phyloP scores from a whole-genome alignment of 1,140 invertebrate species.

The Pomphorhynchus laevis region DNA sequence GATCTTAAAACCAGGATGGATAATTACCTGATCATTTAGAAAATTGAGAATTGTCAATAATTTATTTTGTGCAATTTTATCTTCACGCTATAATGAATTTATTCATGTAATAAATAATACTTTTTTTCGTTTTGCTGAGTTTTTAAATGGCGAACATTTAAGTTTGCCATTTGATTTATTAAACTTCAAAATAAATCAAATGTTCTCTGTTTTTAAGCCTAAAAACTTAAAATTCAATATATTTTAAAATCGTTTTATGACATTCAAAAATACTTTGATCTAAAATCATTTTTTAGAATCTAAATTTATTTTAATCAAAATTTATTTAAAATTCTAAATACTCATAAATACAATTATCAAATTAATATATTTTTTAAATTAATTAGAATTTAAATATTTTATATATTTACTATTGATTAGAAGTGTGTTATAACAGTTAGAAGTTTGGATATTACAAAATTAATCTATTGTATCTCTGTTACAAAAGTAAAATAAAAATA shows the following conservation, averaged over 20 bases:
- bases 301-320: background rate
- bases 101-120: too few relatives aligned
- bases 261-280: background rate
- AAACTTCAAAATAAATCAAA: background rate
- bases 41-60: too few relatives aligned
- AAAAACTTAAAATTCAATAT: background rate
- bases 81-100: too few relatives aligned
- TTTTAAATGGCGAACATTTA: too few relatives aligned
- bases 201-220: background rate
- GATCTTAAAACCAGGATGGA: too few relatives aligned
- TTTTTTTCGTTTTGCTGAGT: too few relatives aligned
- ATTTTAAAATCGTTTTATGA: background rate
- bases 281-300: background rate
- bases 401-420: background rate
- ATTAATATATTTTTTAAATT: background rate
- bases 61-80: too few relatives aligned
- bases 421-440: too few relatives aligned
- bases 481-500: background rate
- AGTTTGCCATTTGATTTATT: too few relatives aligned
- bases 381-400: background rate
- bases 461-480: background rate
- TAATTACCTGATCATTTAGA: too few relatives aligned
- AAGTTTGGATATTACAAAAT: background rate
- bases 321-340: background rate
- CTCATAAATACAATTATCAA: background rate